Percentiles rank a stretch among this genome's conserved stretches.
phyloP scores from a whole-genome alignment of 2,113 vertebrate species.

The Mungos mungo region DNA sequence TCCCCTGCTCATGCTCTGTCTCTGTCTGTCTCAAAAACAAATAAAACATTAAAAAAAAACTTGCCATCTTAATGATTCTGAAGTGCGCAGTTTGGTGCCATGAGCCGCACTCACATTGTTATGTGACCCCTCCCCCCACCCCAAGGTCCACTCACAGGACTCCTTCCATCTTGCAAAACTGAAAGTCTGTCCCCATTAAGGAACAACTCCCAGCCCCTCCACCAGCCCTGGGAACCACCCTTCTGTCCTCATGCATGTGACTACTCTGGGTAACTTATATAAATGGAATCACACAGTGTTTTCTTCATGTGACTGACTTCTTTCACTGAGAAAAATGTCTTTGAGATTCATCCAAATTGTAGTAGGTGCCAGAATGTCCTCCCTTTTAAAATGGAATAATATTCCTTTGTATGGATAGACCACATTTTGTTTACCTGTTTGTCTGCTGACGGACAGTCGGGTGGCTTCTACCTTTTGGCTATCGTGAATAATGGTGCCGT shows the following conservation, averaged over 20 bases:
- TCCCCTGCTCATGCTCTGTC: no score
- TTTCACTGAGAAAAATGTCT: not conserved
- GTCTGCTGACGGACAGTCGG: not conserved
- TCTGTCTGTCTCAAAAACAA: no score
- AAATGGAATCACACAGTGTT: no score
- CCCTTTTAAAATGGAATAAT: not conserved
- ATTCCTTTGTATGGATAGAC: not conserved
- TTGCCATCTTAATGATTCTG: not conserved
- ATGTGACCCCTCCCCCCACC: rapidly evolving
- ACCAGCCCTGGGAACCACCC: not conserved
- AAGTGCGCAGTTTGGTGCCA: not conserved
- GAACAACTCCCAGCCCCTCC: rapidly evolving
- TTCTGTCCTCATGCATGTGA: not conserved
- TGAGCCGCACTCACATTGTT: rapidly evolving
- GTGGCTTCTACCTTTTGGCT: not conserved
- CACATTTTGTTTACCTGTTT: not conserved
- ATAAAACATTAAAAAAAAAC: not conserved
- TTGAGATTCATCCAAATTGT: not conserved
- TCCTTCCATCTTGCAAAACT: not conserved
- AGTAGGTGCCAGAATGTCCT: not conserved
- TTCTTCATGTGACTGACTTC: not conserved
- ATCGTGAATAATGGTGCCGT: no score
- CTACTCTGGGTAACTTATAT: no score
- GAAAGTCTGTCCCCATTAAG: not conserved
- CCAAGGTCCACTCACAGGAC: no score